These are phyloP conservation scores for Nymphalis io DNA, from an alignment of 1,140 invertebrate genomes.

Conservation along the genomic window DNA sequence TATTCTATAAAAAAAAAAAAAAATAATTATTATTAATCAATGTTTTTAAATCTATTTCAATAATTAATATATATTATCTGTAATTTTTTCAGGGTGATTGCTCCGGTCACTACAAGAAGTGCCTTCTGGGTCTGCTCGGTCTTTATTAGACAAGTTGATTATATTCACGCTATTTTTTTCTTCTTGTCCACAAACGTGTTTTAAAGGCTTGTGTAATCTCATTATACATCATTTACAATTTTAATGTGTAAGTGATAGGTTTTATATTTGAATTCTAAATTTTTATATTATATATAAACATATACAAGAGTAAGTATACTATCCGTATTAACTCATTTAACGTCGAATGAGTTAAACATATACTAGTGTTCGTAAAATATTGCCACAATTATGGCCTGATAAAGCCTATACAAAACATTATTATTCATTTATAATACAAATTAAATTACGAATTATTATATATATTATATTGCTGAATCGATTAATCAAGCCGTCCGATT, in stretches of 20 bases:
- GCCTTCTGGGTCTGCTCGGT: constrained; percentile 86
- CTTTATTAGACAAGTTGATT: constrained; percentile 64
- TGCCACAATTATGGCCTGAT: too few species aligned
- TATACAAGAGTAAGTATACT: neutral
- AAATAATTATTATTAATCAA: too few species aligned
- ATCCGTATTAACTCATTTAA: too few species aligned
- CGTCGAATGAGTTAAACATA: too few species aligned
- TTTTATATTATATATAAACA: neutral
- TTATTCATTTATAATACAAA: too few species aligned
- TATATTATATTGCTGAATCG: neutral
- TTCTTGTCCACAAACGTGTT: neutral
- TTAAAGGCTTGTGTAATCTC: constrained; percentile 10
- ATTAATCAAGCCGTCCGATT: constrained; percentile 4
- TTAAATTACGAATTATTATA: neutral
- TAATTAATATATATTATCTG: neutral
- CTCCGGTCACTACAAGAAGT: constrained; percentile 90
- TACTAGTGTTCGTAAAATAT: too few species aligned
- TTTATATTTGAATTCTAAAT: neutral
- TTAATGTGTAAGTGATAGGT: neutral
- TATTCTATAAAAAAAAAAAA: too few species aligned
- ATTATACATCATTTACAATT: neutral
- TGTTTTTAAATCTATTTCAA: too few species aligned
- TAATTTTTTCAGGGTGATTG: constrained; percentile 87
- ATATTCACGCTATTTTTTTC: neutral
- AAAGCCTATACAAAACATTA: too few species aligned